Percentiles rank a stretch among this genome's conserved stretches.
These are phyloP conservation scores for Atractosteus spatula DNA, from an alignment of 2,113 vertebrate genomes.

Conservation along the genomic window DNA sequence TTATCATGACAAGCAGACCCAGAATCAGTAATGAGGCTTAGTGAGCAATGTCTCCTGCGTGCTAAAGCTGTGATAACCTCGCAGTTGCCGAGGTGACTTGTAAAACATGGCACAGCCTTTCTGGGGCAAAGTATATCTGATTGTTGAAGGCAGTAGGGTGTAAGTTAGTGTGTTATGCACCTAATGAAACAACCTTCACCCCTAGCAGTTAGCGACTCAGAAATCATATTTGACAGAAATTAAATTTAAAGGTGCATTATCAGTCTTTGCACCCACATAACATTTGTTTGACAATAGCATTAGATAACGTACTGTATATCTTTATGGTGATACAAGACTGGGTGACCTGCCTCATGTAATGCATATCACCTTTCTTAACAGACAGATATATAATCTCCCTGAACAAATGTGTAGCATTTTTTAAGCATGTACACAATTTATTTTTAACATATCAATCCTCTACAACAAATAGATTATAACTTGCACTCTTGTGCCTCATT, in stretches of 20 bases:
- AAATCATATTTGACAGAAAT: slow-evolving; percentile 38
- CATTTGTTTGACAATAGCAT: slow-evolving; percentile 10
- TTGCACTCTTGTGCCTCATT: no score
- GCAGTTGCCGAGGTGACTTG: slow-evolving; percentile 22
- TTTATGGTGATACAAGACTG: slow-evolving; percentile 23
- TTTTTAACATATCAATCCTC: no score
- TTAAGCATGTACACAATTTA: no score
- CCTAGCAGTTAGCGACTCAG: slow-evolving; percentile 43
- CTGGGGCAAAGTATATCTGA: slow-evolving; percentile 36
- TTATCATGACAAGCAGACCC: slow-evolving; percentile 1
- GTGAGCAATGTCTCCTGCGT: background rate
- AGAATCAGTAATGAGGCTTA: background rate
- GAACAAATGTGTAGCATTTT: no score
- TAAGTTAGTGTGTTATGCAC: slow-evolving; percentile 35
- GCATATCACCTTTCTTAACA: no score
- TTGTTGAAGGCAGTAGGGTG: slow-evolving; percentile 28
- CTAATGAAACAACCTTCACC: slow-evolving; percentile 45
- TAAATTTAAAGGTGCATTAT: slow-evolving; percentile 42
- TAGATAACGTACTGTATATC: slow-evolving; percentile 13
- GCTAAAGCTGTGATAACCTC: slow-evolving; percentile 26
- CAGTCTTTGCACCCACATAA: slow-evolving; percentile 29
- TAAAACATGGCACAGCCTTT: slow-evolving; percentile 23
- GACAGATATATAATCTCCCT: no score
- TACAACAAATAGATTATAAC: no score
- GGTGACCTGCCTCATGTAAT: background rate